phyloP scores from a whole-genome alignment of 2,797 vertebrate species.

The Graptemys geographica region DNA sequence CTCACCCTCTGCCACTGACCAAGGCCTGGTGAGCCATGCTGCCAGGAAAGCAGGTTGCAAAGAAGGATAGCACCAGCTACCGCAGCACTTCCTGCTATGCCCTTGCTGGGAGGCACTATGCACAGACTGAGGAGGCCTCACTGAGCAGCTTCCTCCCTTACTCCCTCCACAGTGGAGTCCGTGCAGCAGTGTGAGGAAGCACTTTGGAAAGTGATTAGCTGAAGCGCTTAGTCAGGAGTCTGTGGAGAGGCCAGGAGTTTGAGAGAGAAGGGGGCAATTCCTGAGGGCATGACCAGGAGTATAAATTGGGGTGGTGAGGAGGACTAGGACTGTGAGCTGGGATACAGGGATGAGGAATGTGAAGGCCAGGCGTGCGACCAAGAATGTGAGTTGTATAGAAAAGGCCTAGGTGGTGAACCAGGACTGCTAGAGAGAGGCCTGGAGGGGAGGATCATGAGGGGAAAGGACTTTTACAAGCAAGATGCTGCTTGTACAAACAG shows the following conservation, averaged over 20 bases:
- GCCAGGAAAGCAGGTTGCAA: background rate
- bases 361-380: background rate
- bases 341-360: background rate
- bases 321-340: background rate
- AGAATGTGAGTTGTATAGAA: background rate
- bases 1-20: background rate
- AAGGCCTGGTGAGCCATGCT: background rate
- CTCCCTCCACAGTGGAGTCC: background rate
- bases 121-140: background rate
- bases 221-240: background rate
- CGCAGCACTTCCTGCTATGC: background rate
- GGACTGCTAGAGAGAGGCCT: background rate
- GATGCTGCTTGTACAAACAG: background rate
- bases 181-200: background rate
- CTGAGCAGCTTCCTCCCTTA: background rate
- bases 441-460: background rate
- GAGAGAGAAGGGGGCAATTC: background rate
- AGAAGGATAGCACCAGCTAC: background rate
- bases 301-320: background rate
- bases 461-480: background rate
- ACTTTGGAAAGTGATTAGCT: background rate
- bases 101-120: background rate
- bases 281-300: background rate
- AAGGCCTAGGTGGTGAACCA: background rate
- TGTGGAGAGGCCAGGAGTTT: background rate